Evolutionary conservation across 2,888 invertebrate genomes (phyloP).

Genomic region (Drosophila kokeensis): DNA sequence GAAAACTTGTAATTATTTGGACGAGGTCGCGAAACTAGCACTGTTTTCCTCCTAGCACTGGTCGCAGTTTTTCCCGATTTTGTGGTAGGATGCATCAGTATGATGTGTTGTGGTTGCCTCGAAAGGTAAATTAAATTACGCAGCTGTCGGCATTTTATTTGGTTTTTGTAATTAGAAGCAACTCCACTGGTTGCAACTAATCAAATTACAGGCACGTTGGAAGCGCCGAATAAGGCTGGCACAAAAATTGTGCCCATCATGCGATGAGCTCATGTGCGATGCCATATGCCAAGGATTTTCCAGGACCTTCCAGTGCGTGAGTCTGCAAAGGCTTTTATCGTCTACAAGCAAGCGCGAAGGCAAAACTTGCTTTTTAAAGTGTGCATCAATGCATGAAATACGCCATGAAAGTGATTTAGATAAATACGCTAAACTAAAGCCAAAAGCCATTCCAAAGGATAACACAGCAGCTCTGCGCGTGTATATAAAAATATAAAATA

Average conservation of each 20-base stretch:
- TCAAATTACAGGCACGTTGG: constrained; percentile 45
- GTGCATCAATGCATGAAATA: constrained; percentile 75
- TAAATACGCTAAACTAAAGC: constrained; percentile 61
- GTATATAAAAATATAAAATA: neutral
- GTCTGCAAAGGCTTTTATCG: constrained; percentile 49
- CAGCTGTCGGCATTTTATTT: constrained; percentile 26
- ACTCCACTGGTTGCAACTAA: constrained; percentile 48
- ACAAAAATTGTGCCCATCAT: constrained; percentile 23
- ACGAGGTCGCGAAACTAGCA: constrained; percentile 56
- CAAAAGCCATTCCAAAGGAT: constrained; percentile 35
- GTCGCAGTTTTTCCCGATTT: constrained; percentile 42
- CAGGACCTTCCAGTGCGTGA: constrained; percentile 9
- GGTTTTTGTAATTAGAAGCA: constrained; percentile 52
- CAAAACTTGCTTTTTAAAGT: constrained; percentile 68
- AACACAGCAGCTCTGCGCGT: constrained; percentile 8
- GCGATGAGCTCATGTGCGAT: constrained; percentile 30
- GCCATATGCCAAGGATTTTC: constrained; percentile 57
- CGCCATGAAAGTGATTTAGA: constrained; percentile 70
- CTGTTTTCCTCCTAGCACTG: constrained; percentile 39
- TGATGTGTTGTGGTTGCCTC: constrained; percentile 1
- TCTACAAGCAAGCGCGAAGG: constrained; percentile 41
- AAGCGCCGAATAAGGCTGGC: constrained; percentile 10
- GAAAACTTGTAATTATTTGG: constrained; percentile 75
- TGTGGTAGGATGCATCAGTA: constrained; percentile 5
- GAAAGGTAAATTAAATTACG: constrained; percentile 55